Conservation (phyloP, 2,113 vertebrate genomes). For the Poeciliopsis turrubarensis region DNA sequence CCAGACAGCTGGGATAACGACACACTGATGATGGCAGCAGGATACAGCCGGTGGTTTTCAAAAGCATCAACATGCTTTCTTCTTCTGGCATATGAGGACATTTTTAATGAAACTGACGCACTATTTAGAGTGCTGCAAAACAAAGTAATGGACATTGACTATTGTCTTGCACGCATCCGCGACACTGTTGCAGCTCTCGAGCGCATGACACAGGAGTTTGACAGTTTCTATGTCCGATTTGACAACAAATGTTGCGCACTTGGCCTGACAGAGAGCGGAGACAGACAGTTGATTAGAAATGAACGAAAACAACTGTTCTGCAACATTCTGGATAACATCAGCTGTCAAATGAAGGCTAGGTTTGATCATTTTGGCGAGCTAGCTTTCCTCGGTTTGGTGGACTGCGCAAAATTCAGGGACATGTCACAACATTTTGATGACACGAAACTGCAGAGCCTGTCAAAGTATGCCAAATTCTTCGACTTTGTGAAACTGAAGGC, state of each 20-base stretch:
- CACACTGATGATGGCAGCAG: background rate
- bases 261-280: background rate
- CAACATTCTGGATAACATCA: background rate
- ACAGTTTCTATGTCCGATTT: no score
- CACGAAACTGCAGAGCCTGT: no score
- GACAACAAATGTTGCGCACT: no score
- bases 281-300: background rate
- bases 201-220: no score
- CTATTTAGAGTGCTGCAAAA: background rate
- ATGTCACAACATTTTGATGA: slow-evolving; percentile 9
- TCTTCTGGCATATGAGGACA: background rate
- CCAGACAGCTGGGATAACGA: background rate
- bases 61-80: slow-evolving; percentile 37
- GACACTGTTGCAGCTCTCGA: no score
- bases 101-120: background rate
- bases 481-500: slow-evolving; percentile 3
- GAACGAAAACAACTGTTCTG: accelerated
- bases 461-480: accelerated
- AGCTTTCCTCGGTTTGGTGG: slow-evolving; percentile 10
- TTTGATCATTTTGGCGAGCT: slow-evolving; percentile 9
- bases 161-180: no score
- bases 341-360: background rate
- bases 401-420: slow-evolving; percentile 44
- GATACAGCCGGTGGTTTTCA: background rate
- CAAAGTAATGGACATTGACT: no score